phyloP scores from a whole-genome alignment of 2,113 vertebrate genomes.

The Ariopsis seemanni region DNA sequence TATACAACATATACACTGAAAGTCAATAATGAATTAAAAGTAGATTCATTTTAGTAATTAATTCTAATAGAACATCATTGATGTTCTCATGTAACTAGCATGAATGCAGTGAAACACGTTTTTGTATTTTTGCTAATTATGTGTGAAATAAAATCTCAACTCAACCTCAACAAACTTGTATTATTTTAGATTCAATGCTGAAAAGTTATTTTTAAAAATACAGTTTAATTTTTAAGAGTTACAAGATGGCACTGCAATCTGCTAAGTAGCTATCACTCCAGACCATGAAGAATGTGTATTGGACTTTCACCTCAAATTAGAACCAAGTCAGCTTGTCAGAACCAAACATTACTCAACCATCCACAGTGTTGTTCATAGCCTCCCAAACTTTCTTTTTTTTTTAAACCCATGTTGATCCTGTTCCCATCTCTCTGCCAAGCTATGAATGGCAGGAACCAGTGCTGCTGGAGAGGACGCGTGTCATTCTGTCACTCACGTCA shows the following conservation, averaged over 20 bases:
- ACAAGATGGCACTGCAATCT: not conserved
- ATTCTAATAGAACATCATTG: no score
- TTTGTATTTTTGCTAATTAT: no score
- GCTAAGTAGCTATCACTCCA: not conserved
- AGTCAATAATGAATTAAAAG: no score
- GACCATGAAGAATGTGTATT: no score
- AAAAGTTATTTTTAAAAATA: not conserved
- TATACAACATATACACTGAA: no score
- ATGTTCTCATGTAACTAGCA: no score
- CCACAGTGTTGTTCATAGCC: not conserved
- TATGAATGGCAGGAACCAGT: constrained; percentile 11
- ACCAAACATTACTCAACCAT: not conserved
- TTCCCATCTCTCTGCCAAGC: not conserved
- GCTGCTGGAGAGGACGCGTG: constrained; percentile 21
- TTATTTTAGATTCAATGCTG: not conserved
- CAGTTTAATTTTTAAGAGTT: not conserved
- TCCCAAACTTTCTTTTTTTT: not conserved
- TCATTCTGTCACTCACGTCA: constrained; percentile 34
- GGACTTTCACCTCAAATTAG: not conserved
- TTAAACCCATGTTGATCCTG: not conserved
- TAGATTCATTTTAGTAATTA: no score
- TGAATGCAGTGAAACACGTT: no score
- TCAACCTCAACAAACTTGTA: no score
- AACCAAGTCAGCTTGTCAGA: not conserved
- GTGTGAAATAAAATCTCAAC: no score